These are phyloP conservation scores for Diorhabda sublineata DNA, from an alignment of 1,140 invertebrate genomes.

Conservation along the genomic window DNA sequence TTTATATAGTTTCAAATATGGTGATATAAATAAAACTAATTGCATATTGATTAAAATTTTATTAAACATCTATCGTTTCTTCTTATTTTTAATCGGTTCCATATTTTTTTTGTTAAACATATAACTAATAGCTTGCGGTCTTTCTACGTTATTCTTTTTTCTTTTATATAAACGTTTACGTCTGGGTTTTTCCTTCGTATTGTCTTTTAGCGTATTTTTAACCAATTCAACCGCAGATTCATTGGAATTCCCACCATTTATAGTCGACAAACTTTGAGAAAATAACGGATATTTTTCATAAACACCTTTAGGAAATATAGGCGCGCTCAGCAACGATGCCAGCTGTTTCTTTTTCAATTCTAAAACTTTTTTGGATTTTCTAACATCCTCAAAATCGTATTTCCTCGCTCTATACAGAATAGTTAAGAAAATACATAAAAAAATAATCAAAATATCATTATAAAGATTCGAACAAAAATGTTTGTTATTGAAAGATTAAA, in stretches of 20 bases:
- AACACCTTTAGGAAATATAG: conserved; percentile 64
- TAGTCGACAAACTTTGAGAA: conserved; percentile 17
- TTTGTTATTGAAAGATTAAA: too few relatives aligned
- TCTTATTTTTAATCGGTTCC: conserved; percentile 1
- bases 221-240: conserved; percentile 55
- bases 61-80: neutral
- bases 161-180: conserved; percentile 24
- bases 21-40: too few relatives aligned
- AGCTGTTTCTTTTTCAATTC: conserved; percentile 58
- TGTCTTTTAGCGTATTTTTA: conserved; percentile 50
- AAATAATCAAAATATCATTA: too few relatives aligned
- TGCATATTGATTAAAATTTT: too few relatives aligned
- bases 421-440: conserved; percentile 12
- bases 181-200: conserved; percentile 19
- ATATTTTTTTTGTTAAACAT: neutral
- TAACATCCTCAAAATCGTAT: conserved; percentile 45
- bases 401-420: conserved; percentile 25
- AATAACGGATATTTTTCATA: conserved; percentile 61
- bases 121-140: neutral
- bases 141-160: conserved; percentile 10
- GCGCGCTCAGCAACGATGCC: conserved; percentile 54
- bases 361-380: conserved; percentile 43
- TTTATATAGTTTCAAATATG: too few relatives aligned
- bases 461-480: too few relatives aligned
- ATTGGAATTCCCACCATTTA: conserved; percentile 31